Percentiles rank a stretch among this genome's conserved stretches.
Conservation (phyloP, 2,888 invertebrate species). For the Eristalis intricaria region DNA sequence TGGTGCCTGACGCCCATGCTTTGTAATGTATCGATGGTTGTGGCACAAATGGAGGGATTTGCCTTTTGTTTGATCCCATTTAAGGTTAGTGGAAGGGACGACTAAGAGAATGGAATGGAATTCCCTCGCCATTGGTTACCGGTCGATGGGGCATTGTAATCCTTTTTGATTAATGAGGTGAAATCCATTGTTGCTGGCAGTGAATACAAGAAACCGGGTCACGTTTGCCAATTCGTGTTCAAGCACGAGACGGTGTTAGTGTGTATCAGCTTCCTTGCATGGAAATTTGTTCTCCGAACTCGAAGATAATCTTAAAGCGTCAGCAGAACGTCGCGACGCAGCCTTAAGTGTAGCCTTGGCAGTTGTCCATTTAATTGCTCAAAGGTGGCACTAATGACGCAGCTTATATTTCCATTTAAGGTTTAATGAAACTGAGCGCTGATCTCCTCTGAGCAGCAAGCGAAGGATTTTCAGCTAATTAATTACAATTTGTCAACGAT, state of each 20-base stretch:
- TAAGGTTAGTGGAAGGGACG: slow-evolving; percentile 16
- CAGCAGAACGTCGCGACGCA: background rate
- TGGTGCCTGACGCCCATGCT: background rate
- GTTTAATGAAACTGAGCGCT: slow-evolving; percentile 8
- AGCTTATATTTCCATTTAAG: slow-evolving; percentile 19
- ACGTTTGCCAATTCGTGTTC: background rate
- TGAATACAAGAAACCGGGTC: slow-evolving; percentile 4
- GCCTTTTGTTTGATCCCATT: slow-evolving; percentile 36
- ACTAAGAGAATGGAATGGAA: slow-evolving; percentile 22
- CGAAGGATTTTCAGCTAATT: slow-evolving; percentile 12
- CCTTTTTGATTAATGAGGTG: slow-evolving; percentile 53
- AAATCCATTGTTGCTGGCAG: slow-evolving; percentile 36
- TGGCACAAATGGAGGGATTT: slow-evolving; percentile 8
- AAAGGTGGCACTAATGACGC: background rate
- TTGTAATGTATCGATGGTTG: background rate
- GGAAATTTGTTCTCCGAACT: background rate
- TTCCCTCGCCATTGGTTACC: slow-evolving; percentile 24
- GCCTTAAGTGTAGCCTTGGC: background rate
- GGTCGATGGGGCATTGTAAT: slow-evolving; percentile 23
- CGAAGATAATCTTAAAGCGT: background rate
- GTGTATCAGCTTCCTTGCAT: too few species aligned
- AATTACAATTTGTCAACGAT: slow-evolving; percentile 24
- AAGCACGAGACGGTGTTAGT: background rate
- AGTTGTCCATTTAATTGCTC: background rate
- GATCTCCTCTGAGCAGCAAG: background rate